Evolutionary conservation across 2,797 vertebrate genomes (phyloP).

Genomic region (Dipus sagitta): DNA sequence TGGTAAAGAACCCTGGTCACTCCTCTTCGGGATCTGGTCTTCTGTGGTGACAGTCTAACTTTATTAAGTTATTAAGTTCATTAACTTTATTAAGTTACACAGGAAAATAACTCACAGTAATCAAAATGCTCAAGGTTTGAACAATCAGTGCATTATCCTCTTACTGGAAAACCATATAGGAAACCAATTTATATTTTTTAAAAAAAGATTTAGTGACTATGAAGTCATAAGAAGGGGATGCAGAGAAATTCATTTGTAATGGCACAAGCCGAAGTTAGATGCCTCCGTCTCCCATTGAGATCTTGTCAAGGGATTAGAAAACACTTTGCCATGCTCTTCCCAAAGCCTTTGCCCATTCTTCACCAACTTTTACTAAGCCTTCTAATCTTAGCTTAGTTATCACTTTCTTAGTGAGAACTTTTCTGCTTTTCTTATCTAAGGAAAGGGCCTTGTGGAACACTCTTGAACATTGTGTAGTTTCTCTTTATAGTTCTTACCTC

Average conservation of each 20-base stretch:
- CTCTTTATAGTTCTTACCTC: conserved; percentile 4
- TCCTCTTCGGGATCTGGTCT: neutral
- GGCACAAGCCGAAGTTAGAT: neutral
- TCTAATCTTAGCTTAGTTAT: conserved; percentile 67
- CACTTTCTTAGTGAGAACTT: conserved; percentile 58
- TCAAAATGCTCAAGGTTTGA: neutral
- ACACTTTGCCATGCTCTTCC: conserved; percentile 24
- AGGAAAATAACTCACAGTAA: neutral
- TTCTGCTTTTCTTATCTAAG: conserved; percentile 35
- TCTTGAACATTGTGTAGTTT: neutral
- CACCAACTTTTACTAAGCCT: conserved; percentile 61
- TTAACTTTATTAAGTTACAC: conserved; percentile 14
- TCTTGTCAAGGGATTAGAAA: conserved; percentile 65
- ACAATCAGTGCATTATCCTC: neutral
- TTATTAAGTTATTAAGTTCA: conserved; percentile 20
- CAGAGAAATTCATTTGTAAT: conserved; percentile 18
- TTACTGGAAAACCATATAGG: neutral
- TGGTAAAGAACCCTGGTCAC: neutral
- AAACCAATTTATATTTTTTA: neutral
- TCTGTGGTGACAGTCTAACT: conserved; percentile 34
- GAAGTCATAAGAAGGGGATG: conserved; percentile 34
- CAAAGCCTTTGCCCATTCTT: conserved; percentile 53
- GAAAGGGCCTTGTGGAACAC: neutral
- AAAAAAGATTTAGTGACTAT: neutral
- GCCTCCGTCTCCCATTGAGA: neutral